These are phyloP conservation scores for Archilochus colubris DNA, from an alignment of 2,113 vertebrate genomes.

Conservation along the genomic window DNA sequence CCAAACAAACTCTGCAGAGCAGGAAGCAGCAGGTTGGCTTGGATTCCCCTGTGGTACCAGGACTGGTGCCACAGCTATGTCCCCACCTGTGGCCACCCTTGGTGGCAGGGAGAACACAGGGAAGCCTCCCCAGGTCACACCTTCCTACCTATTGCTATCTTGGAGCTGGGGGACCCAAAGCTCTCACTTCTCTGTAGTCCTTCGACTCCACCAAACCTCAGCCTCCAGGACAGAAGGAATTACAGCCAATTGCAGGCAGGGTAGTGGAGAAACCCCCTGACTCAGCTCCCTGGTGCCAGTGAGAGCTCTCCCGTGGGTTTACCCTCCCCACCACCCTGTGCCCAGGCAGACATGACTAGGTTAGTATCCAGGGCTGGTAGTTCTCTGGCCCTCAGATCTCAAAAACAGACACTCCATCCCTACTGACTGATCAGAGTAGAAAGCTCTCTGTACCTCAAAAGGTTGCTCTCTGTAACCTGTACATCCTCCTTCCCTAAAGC, in stretches of 20 bases:
- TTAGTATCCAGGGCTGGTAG: background rate
- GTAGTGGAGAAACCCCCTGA: background rate
- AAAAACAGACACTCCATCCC: background rate
- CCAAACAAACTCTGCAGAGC: background rate
- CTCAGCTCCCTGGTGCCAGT: background rate
- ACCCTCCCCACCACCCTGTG: background rate
- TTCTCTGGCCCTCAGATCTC: background rate
- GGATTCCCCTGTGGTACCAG: background rate
- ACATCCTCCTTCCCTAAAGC: background rate
- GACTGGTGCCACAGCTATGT: background rate
- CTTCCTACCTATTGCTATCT: background rate
- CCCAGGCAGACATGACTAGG: accelerated
- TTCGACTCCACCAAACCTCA: background rate
- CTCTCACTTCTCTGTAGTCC: background rate
- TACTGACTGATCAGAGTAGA: too few relatives aligned
- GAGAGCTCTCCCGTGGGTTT: background rate
- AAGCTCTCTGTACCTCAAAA: background rate
- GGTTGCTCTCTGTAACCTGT: accelerated
- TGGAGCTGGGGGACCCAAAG: background rate
- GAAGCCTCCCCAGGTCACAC: background rate
- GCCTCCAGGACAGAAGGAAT: background rate
- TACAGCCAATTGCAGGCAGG: background rate
- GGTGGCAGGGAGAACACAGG: background rate
- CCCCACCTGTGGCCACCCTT: background rate
- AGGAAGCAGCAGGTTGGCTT: conserved; percentile 34